Evolutionary conservation across 2,888 invertebrate species (phyloP).

Genomic region (Phyllotreta cruciferae): DNA sequence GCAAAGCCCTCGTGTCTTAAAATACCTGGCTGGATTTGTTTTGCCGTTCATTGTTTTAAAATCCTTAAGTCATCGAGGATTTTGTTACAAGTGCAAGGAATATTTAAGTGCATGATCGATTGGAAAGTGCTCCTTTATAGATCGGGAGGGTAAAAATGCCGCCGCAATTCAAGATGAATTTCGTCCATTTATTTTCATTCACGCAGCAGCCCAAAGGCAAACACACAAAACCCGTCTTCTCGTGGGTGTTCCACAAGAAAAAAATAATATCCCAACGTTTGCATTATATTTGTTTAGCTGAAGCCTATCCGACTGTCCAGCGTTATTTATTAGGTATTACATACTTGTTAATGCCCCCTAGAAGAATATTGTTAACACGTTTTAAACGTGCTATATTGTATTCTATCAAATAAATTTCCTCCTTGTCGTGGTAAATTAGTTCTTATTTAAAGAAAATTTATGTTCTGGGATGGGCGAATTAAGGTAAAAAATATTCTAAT

Average conservation of each 20-base stretch:
- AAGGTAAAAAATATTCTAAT: background rate
- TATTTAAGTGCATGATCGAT: background rate
- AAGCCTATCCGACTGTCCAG: slow-evolving; percentile 1
- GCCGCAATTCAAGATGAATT: too few relatives aligned
- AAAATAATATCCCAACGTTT: slow-evolving; percentile 3
- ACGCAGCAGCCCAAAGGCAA: background rate
- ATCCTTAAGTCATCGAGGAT: slow-evolving; percentile 17
- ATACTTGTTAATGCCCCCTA: slow-evolving; percentile 6
- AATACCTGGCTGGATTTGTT: slow-evolving; percentile 14
- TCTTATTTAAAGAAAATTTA: too few relatives aligned
- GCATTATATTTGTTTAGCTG: slow-evolving; percentile 8
- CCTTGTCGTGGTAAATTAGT: too few relatives aligned
- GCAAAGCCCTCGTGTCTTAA: slow-evolving; percentile 19
- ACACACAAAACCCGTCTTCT: background rate
- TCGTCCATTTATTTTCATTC: too few relatives aligned
- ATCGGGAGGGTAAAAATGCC: background rate
- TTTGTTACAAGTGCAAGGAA: slow-evolving; percentile 13
- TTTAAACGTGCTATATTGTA: too few relatives aligned
- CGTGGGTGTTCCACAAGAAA: slow-evolving; percentile 2
- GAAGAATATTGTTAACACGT: background rate
- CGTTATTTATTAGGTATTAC: slow-evolving; percentile 4
- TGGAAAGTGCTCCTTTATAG: background rate
- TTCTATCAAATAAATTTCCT: too few relatives aligned
- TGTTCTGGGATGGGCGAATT: background rate
- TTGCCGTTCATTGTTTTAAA: slow-evolving; percentile 15